Percentiles rank a stretch among this genome's conserved stretches.
These are phyloP conservation scores for Drosophila kohkoa DNA, from an alignment of 1,140 invertebrate species.

Conservation along the genomic window DNA sequence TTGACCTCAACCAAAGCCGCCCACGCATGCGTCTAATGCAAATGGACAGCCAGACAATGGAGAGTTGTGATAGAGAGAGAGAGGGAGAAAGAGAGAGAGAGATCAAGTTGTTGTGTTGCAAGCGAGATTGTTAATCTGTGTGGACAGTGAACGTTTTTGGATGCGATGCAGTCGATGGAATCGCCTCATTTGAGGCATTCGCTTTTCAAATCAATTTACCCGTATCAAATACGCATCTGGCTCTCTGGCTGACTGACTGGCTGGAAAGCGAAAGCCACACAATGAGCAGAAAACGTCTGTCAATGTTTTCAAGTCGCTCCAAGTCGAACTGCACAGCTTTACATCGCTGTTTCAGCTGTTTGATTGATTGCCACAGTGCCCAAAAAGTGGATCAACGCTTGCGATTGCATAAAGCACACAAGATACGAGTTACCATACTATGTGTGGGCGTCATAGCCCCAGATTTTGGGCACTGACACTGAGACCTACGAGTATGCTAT, in stretches of 20 bases:
- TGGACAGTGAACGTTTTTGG: constrained; percentile 52
- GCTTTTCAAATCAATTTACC: constrained; percentile 78
- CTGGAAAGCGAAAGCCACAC: constrained; percentile 46
- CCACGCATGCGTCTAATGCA: constrained; percentile 31
- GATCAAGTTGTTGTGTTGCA: constrained; percentile 1
- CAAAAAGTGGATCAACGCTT: constrained; percentile 60
- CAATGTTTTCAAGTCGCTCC: constrained; percentile 41
- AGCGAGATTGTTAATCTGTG: constrained; percentile 57
- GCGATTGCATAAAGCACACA: constrained; percentile 64
- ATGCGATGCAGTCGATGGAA: constrained; percentile 42
- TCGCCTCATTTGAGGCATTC: constrained; percentile 53
- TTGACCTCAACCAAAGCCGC: constrained; percentile 32
- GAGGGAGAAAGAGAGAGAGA: background rate
- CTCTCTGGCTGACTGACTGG: background rate
- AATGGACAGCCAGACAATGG: constrained; percentile 23
- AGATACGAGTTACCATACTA: background rate
- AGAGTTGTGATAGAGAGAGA: background rate
- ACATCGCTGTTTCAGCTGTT: constrained; percentile 14
- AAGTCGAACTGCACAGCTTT: background rate
- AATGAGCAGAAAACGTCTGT: constrained; percentile 74
- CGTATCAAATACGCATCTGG: constrained; percentile 64
- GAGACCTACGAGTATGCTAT: constrained; percentile 4
- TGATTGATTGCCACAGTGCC: constrained; percentile 58
- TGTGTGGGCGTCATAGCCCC: constrained; percentile 30
- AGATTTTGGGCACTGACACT: constrained; percentile 1